Conservation (phyloP, 2,888 invertebrate genomes). For the Xanthorhoe spadicearia region DNA sequence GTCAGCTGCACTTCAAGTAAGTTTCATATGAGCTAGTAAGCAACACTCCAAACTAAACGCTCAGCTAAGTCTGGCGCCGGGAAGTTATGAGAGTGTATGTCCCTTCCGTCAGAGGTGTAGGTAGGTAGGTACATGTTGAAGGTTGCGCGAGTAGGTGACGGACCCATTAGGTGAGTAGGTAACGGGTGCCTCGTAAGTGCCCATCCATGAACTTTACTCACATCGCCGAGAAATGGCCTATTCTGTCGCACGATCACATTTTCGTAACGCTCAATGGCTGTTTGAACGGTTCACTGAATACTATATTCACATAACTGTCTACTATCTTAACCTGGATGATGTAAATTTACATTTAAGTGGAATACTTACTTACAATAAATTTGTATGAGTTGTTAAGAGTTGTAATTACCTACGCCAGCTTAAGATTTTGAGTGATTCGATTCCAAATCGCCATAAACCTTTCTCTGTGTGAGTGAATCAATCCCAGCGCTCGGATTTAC, state of each 20-base stretch:
- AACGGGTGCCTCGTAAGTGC: slow-evolving; percentile 13
- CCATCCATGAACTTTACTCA: slow-evolving; percentile 20
- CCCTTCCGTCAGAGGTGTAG: not conserved
- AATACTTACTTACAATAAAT: no score
- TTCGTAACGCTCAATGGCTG: not conserved
- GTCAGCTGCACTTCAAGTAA: no score
- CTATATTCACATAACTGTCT: not conserved
- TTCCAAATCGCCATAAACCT: not conserved
- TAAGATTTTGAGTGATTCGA: not conserved
- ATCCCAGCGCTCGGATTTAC: not conserved
- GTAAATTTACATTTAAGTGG: not conserved
- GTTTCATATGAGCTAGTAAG: no score
- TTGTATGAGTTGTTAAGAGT: not conserved
- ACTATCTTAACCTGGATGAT: not conserved
- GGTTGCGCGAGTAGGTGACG: no score
- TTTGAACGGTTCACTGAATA: not conserved
- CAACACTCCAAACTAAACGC: not conserved
- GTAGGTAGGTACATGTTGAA: not conserved
- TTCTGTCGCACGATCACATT: not conserved
- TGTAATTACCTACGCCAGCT: not conserved
- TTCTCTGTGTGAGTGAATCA: not conserved
- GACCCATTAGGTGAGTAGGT: slow-evolving; percentile 12
- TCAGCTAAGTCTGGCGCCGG: slow-evolving; percentile 10
- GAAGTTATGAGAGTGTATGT: not conserved
- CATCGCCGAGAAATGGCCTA: not conserved